A percentile compares a stretch with the other conserved stretches of the same genome.
Evolutionary conservation across 2,888 invertebrate species (phyloP).

Genomic region (Piscicola geometra): DNA sequence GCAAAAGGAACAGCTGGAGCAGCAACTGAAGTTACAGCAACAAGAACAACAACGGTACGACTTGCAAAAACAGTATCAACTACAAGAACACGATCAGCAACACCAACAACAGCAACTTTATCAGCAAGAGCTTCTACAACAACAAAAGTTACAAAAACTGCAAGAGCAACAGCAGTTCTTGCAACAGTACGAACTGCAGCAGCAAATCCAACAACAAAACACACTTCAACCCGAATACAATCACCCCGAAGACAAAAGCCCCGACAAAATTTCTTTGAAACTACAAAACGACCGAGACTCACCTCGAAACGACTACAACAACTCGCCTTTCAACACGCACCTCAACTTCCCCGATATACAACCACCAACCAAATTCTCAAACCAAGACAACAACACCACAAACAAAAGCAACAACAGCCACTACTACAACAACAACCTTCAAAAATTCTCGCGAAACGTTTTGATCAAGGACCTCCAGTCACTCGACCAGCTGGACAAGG

Average conservation of each 20-base stretch:
- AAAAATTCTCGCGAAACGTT: not conserved
- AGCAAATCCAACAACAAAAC: not conserved
- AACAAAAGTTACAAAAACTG: too few species aligned
- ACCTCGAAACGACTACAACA: not conserved
- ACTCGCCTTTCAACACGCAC: not conserved
- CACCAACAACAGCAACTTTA: not conserved
- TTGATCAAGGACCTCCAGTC: not conserved
- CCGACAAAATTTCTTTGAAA: too few species aligned
- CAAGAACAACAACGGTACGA: not conserved
- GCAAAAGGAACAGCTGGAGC: conserved; percentile 12
- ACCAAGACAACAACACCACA: too few species aligned
- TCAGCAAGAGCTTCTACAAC: not conserved
- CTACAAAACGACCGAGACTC: not conserved
- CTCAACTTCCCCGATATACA: not conserved
- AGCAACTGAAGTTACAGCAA: not conserved
- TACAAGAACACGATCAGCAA: not conserved
- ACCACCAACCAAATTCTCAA: not conserved
- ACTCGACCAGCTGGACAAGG: not conserved
- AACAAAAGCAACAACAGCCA: not conserved
- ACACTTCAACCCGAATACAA: not conserved
- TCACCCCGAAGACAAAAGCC: too few species aligned
- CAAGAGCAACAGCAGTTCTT: not conserved
- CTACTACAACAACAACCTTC: not conserved
- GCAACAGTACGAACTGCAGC: not conserved
- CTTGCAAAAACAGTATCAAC: conserved; percentile 4